These are phyloP conservation scores for Listronotus bonariensis DNA, from an alignment of 1,140 invertebrate species.

Conservation along the genomic window DNA sequence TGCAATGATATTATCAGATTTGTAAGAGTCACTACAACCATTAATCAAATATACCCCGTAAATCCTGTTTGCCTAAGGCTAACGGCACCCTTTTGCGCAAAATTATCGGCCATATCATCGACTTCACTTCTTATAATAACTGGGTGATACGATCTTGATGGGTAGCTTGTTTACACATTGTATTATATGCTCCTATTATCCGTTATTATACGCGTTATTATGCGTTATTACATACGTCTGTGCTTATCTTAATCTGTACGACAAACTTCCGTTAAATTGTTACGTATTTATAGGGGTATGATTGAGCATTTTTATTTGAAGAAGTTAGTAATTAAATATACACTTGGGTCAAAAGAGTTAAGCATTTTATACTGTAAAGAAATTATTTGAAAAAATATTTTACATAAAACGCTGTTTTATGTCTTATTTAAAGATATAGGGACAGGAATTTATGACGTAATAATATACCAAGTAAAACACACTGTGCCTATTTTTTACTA, in stretches of 20 bases:
- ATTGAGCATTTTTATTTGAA: background rate
- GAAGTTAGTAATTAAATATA: no score
- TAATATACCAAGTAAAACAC: no score
- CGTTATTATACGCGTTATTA: conserved; percentile 34
- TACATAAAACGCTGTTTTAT: no score
- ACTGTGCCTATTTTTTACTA: no score
- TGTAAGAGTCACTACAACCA: conserved; percentile 5
- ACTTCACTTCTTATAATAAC: conserved; percentile 28
- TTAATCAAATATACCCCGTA: conserved; percentile 27
- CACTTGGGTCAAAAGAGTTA: no score
- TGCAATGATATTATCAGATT: conserved; percentile 7
- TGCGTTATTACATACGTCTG: conserved; percentile 28
- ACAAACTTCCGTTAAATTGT: conserved; percentile 28
- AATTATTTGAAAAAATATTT: no score
- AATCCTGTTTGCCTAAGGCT: conserved; percentile 17
- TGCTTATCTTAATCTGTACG: conserved; percentile 31
- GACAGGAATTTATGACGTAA: no score
- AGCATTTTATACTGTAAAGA: no score
- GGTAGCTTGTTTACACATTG: conserved; percentile 35
- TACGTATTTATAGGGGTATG: background rate
- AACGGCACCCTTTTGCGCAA: conserved; percentile 27
- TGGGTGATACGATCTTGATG: conserved; percentile 23
- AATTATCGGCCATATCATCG: conserved; percentile 23
- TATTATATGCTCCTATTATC: conserved; percentile 34
- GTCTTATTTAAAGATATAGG: no score